A percentile compares a stretch with the other conserved stretches of the same genome.
phyloP scores from a whole-genome alignment of 2,888 invertebrate genomes.

The Orthonevra nobilis region DNA sequence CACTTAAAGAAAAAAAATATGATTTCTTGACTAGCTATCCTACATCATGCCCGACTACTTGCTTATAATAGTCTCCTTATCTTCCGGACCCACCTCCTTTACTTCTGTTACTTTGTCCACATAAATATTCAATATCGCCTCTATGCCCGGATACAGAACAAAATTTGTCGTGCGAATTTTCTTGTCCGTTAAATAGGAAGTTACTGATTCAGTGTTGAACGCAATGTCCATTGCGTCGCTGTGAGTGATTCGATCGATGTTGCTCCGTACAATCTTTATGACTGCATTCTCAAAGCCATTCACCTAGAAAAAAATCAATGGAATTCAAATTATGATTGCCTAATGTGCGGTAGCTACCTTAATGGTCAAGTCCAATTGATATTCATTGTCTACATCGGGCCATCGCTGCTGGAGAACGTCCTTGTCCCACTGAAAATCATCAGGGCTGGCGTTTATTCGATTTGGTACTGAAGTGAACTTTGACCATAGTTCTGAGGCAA shows the following conservation, averaged over 20 bases:
- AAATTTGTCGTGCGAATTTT: constrained; percentile 78
- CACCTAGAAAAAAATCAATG: no score
- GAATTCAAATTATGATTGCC: no score
- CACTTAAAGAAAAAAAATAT: not conserved
- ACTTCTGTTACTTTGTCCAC: constrained; percentile 75
- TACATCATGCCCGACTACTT: constrained; percentile 1
- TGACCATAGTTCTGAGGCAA: constrained; percentile 94
- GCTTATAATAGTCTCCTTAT: constrained; percentile 26
- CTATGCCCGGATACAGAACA: constrained; percentile 79
- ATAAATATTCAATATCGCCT: constrained; percentile 79
- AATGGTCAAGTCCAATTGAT: constrained; percentile 84
- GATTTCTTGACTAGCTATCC: constrained; percentile 5
- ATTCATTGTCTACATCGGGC: constrained; percentile 88
- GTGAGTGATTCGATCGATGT: constrained; percentile 81
- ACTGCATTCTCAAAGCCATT: constrained; percentile 81
- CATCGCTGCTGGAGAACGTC: constrained; percentile 88
- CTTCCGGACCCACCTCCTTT: constrained; percentile 55
- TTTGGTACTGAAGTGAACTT: constrained; percentile 86
- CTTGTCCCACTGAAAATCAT: constrained; percentile 85
- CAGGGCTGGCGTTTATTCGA: constrained; percentile 80
- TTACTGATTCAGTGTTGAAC: constrained; percentile 79
- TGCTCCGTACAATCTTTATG: constrained; percentile 81
- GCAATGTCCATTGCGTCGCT: constrained; percentile 82
- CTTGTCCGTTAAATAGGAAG: constrained; percentile 77
- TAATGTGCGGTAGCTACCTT: no score